These are phyloP conservation scores for Megalopta genalis DNA, from an alignment of 1,140 invertebrate species.

Conservation along the genomic window DNA sequence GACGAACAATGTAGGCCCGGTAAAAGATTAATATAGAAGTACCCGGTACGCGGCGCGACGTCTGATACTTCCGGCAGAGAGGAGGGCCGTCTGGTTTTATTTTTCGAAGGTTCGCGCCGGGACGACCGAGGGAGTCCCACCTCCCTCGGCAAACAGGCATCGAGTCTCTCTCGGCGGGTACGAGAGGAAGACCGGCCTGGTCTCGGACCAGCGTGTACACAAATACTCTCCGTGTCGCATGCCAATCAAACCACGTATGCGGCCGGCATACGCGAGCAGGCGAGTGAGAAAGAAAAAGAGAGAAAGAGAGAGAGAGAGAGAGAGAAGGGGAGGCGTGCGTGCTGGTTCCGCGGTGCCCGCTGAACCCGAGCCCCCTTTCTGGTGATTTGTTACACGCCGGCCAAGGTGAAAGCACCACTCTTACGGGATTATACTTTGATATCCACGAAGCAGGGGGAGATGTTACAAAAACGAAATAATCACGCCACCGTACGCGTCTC, in stretches of 20 bases:
- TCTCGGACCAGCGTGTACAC: slow-evolving; percentile 64
- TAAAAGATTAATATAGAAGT: slow-evolving; percentile 53
- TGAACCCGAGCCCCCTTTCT: slow-evolving; percentile 52
- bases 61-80: slow-evolving; percentile 59
- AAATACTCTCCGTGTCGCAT: slow-evolving; percentile 74
- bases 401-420: slow-evolving; percentile 58
- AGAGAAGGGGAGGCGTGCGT: slow-evolving; percentile 32
- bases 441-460: slow-evolving; percentile 51
- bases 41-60: slow-evolving; percentile 34
- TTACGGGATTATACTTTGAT: slow-evolving; percentile 66
- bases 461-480: slow-evolving; percentile 51
- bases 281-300: background rate
- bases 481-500: slow-evolving; percentile 24
- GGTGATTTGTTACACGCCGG: slow-evolving; percentile 66
- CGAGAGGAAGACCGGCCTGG: slow-evolving; percentile 34
- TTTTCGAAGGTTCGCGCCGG: slow-evolving; percentile 19
- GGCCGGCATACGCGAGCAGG: slow-evolving; percentile 40
- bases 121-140: slow-evolving; percentile 41
- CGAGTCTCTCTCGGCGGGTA: slow-evolving; percentile 52
- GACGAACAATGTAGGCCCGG: background rate
- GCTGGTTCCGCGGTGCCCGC: slow-evolving; percentile 52
- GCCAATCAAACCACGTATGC: slow-evolving; percentile 71
- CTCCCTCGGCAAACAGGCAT: slow-evolving; percentile 56
- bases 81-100: slow-evolving; percentile 9
- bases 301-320: background rate